phyloP scores from a whole-genome alignment of 2,797 vertebrate genomes.

The Mormyrops boulengeri region DNA sequence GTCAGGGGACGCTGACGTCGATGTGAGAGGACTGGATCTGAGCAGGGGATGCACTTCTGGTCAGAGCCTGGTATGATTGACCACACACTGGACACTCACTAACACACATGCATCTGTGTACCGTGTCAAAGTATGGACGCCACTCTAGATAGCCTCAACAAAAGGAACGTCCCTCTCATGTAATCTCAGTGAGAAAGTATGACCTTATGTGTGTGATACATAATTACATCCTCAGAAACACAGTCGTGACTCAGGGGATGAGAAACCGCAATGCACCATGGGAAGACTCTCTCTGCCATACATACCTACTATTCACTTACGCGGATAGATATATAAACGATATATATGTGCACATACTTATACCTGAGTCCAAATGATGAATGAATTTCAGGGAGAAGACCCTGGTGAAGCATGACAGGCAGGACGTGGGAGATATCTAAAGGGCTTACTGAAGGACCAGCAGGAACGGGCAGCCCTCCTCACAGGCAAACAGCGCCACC shows the following conservation, averaged over 20 bases:
- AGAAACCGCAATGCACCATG: background rate
- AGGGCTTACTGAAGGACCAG: background rate
- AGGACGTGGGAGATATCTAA: background rate
- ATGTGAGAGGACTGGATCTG: slow-evolving; percentile 39
- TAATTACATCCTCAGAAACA: background rate
- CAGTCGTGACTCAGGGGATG: background rate
- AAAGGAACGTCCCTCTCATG: background rate
- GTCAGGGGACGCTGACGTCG: slow-evolving; percentile 28
- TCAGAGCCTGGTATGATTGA: background rate
- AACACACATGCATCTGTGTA: background rate
- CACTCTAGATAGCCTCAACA: background rate
- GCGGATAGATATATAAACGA: background rate
- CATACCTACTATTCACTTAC: background rate
- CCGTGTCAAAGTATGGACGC: background rate
- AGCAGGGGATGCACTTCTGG: background rate
- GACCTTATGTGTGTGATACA: background rate
- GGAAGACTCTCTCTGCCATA: background rate
- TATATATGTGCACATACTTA: background rate
- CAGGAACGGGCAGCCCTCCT: background rate
- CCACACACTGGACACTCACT: background rate
- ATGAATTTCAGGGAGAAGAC: background rate
- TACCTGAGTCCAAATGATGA: background rate
- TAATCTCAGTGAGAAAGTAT: background rate
- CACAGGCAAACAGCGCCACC: background rate
- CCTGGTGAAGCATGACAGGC: background rate